phyloP scores from a whole-genome alignment of 2,797 vertebrate species.

The Coracias cyanogaster region DNA sequence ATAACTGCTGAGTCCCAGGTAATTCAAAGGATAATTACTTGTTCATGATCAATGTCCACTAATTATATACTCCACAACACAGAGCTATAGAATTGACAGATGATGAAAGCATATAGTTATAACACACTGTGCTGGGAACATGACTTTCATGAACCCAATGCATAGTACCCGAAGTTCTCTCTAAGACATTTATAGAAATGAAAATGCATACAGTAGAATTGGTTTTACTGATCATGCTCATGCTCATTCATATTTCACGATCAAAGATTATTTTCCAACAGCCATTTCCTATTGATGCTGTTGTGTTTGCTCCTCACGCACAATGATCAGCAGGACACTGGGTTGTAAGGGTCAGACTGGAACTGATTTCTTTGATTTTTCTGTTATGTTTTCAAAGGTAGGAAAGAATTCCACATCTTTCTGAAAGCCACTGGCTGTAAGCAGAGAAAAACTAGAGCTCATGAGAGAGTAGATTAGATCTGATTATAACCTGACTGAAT shows the following conservation, averaged over 20 bases:
- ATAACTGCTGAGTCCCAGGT: slow-evolving; percentile 21
- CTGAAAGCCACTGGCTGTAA: slow-evolving; percentile 40
- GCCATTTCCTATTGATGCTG: slow-evolving; percentile 62
- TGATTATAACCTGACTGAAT: slow-evolving; percentile 63
- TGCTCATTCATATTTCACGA: slow-evolving; percentile 74
- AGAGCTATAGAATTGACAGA: slow-evolving; percentile 47
- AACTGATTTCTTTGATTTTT: slow-evolving; percentile 70
- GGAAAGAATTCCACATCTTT: slow-evolving; percentile 44
- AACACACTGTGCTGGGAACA: slow-evolving; percentile 6
- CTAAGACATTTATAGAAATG: slow-evolving; percentile 1
- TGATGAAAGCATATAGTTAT: slow-evolving; percentile 12
- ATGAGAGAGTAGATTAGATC: slow-evolving; percentile 55
- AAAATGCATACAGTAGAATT: slow-evolving; percentile 37
- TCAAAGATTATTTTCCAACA: slow-evolving; percentile 74
- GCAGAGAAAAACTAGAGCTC: slow-evolving; percentile 51
- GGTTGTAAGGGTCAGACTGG: slow-evolving; percentile 40
- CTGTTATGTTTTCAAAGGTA: slow-evolving; percentile 53
- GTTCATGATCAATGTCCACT: slow-evolving; percentile 57
- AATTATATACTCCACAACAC: slow-evolving; percentile 5
- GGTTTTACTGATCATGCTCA: slow-evolving; percentile 66
- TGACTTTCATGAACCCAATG: slow-evolving; percentile 30
- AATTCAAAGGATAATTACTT: slow-evolving; percentile 59
- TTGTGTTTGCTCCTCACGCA: slow-evolving; percentile 56
- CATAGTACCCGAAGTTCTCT: slow-evolving; percentile 21
- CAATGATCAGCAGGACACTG: slow-evolving; percentile 25